Base-by-base conservation (phyloP, 2,888 invertebrate genomes). In the Dicranocentrus wangi region DNA sequence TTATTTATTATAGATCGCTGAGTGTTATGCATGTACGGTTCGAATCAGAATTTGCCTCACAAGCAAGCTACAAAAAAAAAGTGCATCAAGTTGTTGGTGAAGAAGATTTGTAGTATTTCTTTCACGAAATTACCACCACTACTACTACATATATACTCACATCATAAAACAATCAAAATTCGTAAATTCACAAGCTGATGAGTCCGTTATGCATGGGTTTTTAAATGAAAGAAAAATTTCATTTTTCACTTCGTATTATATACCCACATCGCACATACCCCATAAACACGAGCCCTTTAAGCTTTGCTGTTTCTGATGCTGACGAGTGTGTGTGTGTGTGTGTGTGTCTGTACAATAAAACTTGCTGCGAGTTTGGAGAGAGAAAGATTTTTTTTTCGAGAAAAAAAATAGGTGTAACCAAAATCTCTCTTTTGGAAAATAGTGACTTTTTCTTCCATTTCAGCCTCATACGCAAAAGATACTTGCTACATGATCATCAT, bases 381-480 rank as follows among this genome's bases (percentile, higher is more conserved):
- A 47, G 79, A 78, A 78, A 66, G 51, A 68, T 43, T 19, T 42
- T 58, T 70, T 23, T 39, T 17, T 63, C 17, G 53, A 17, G 66
- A 65, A 63, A 21, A 70, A 72, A 73, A 66, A 72, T 80, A 73
- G 66, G 72, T 73, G 72, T 73, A 73, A 80, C 80, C 69, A 80
- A 76, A 73, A 73, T 80, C 80, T 73, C 80, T 80, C 80, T 73
- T 80, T 80, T 72, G 69, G 80, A 73, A 80, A 80, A 80, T 58
- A 80, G 80, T 51, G n/a, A 66, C 66, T 66, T 66, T 65, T 70
- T 51, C 28, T 60, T 60, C 53, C 69, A 60, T n/a, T 32, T n/a
- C 17, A 60, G 19, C 60, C 3, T 32, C 58, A 58, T 27, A 28
- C 71, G 23, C n/a, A 23, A 43, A 32, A 32, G 32, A 32, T 32